These are phyloP conservation scores for Polypedilum vanderplanki DNA, from an alignment of 1,140 invertebrate species.

Conservation along the genomic window DNA sequence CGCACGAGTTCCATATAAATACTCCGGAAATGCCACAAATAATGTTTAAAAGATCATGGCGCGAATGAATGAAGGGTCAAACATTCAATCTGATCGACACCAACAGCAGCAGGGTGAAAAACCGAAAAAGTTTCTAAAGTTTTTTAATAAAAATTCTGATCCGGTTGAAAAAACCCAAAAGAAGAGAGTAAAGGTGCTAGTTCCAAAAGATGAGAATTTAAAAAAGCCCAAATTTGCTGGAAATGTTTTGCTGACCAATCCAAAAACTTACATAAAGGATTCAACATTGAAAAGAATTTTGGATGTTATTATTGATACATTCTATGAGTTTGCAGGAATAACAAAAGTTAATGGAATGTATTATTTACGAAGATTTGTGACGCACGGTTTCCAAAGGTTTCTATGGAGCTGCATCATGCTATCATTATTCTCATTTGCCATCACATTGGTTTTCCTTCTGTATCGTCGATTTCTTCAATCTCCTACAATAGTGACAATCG, in stretches of 20 bases:
- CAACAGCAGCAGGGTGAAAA: no score
- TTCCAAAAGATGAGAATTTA: not conserved
- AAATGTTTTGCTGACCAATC: not conserved
- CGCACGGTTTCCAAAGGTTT: not conserved
- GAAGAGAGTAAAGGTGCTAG: not conserved
- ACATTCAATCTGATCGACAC: no score
- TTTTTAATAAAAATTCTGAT: not conserved
- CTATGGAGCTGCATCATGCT: conserved; percentile 19
- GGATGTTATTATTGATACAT: not conserved
- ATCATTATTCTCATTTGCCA: not conserved
- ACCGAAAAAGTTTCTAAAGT: no score
- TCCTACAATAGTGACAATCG: not conserved
- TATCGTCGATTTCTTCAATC: not conserved
- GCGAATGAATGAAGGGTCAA: no score
- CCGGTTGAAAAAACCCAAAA: not conserved
- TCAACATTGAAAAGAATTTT: not conserved
- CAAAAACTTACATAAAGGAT: not conserved
- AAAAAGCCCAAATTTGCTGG: not conserved
- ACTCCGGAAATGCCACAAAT: no score
- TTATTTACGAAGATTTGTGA: not conserved
- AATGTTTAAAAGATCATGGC: no score
- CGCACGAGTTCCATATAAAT: no score
- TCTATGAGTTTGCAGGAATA: not conserved
- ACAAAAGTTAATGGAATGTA: conserved; percentile 26
- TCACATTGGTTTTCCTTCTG: not conserved